phyloP scores from a whole-genome alignment of 2,888 invertebrate species.

The Neoascia interrupta region DNA sequence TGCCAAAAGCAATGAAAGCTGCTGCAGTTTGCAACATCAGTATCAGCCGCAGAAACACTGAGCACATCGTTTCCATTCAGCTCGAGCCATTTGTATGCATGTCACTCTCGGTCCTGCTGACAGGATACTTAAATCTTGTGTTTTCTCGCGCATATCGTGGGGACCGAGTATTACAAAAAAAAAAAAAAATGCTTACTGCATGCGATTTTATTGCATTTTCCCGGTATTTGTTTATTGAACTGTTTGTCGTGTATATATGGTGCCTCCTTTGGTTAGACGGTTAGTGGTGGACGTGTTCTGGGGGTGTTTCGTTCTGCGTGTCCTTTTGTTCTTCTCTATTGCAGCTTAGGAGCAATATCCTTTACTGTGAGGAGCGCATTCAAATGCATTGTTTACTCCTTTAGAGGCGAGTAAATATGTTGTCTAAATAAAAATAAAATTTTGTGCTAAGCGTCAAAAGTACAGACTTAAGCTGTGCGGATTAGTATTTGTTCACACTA shows the following conservation, averaged over 20 bases:
- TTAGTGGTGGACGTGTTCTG: background rate
- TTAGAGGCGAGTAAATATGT: conserved; percentile 51
- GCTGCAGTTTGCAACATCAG: conserved; percentile 48
- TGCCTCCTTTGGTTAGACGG: conserved; percentile 23
- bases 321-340: conserved; percentile 41
- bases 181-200: conserved; percentile 56
- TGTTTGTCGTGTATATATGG: conserved; percentile 46
- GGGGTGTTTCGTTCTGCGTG: conserved; percentile 7
- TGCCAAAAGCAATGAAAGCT: conserved; percentile 53
- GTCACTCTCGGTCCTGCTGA: conserved; percentile 67
- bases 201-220: conserved; percentile 65
- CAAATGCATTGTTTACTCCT: conserved; percentile 44
- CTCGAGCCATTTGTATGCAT: conserved; percentile 57
- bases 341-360: conserved; percentile 42
- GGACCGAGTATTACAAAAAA: background rate
- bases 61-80: conserved; percentile 39
- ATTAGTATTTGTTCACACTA: conserved; percentile 62
- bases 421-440: conserved; percentile 57
- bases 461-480: conserved; percentile 48
- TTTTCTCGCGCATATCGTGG: conserved; percentile 55
- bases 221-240: conserved; percentile 65
- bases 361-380: conserved; percentile 37
- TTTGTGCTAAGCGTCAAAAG: conserved; percentile 50
- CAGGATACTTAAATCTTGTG: conserved; percentile 67
- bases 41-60: conserved; percentile 55